phyloP scores from a whole-genome alignment of 1,140 invertebrate species.

The Octopus sinensis region DNA sequence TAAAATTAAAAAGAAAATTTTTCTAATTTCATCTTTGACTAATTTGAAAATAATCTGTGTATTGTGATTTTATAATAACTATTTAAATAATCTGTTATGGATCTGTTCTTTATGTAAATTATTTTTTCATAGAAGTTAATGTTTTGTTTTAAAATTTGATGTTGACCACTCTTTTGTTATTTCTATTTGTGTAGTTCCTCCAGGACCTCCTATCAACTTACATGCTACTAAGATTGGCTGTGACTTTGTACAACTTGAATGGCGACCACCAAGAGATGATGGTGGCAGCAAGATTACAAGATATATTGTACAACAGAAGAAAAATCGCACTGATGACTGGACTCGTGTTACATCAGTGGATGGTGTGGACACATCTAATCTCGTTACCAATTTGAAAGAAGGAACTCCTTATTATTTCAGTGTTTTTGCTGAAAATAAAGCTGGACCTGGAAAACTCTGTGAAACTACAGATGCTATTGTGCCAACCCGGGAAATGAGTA shows the following conservation, averaged over 20 bases:
- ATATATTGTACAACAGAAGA: constrained; percentile 46
- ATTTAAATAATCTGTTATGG: too few species aligned
- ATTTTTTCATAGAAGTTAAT: too few species aligned
- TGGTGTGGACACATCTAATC: constrained; percentile 53
- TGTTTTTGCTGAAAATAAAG: constrained; percentile 92
- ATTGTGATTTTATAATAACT: too few species aligned
- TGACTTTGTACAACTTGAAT: constrained; percentile 80
- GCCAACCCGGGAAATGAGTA: constrained; percentile 58
- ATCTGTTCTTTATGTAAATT: too few species aligned
- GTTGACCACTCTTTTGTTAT: too few species aligned
- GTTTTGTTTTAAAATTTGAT: too few species aligned
- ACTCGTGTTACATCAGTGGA: constrained; percentile 39
- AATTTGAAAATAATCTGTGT: too few species aligned
- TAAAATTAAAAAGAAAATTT: too few species aligned
- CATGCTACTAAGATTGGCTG: constrained; percentile 91
- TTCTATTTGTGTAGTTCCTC: constrained; percentile 70
- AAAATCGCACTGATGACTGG: constrained; percentile 43
- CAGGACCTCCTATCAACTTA: constrained; percentile 60
- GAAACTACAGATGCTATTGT: constrained; percentile 72
- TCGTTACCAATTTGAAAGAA: constrained; percentile 77
- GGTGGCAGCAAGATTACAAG: constrained; percentile 86
- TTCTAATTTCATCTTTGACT: too few species aligned
- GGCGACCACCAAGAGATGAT: constrained; percentile 95
- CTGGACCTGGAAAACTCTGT: constrained; percentile 85
- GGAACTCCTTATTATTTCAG: constrained; percentile 95